Base-by-base conservation (phyloP, 2,888 invertebrate species). In the Hemithea aestivaria region DNA sequence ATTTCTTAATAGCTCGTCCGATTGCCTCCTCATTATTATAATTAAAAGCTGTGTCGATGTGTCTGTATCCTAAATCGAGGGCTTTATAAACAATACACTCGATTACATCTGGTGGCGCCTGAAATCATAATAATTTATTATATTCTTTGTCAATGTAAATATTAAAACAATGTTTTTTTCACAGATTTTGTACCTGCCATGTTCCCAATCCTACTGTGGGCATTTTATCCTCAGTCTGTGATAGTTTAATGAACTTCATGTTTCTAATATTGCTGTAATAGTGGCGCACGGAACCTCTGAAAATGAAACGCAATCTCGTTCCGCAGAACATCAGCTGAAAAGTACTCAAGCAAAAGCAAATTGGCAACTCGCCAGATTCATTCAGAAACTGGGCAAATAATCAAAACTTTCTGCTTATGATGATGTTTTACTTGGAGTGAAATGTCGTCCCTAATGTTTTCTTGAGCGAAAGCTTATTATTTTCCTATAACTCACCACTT, bases 21-120 rank as follows among this genome's bases (percentile, higher is more conserved):
- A 95, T 92, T 1, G 91, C 89, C 49, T 91, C 91, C 73, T 95
- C 94, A 56, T 94, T 95, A 48, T 91, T 90, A 61, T 95, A 95
- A 76, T 92, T 92, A 63, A 91, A 92, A 16, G 94, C 94, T 7
- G 94, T 94, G 66, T 95, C 94, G 51, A 92, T 92, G 52, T 93
- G 93, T 49, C 92, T 88, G 61, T 94, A 95, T 16, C 94, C 94
- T 48, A 82, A 73, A 29, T 92, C 88, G 43, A 95, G 72, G 12
- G 94, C 94, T 35, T 82, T 82, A 33, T 88, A 82, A 0, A 94
- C 89, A 6, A 90, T 90, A 7, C 74, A 67, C 67, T 91, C 90
- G 21, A 93, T 88, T 51, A 92, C 91, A 47, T 91, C 89, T 3
- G 90, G 73, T 48, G 90, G 88, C 20, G 92, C 90, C 91, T 91